These are phyloP conservation scores for Agonopterix arenella DNA, from an alignment of 2,888 invertebrate genomes.

Conservation along the genomic window DNA sequence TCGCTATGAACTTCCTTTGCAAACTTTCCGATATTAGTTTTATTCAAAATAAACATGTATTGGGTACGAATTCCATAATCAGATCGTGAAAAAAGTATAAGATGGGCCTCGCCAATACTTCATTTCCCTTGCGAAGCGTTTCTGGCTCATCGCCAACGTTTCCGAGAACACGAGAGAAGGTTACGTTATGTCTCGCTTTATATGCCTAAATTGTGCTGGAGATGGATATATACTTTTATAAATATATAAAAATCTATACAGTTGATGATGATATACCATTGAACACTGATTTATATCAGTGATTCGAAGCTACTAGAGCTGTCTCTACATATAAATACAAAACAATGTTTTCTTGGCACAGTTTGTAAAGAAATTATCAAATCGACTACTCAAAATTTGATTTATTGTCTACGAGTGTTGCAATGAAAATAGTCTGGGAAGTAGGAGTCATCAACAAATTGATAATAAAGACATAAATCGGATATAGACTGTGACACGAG, in stretches of 20 bases:
- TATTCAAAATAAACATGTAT: conserved; percentile 52
- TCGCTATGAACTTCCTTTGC: background rate
- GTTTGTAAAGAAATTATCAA: background rate
- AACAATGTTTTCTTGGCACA: background rate
- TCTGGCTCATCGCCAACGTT: conserved; percentile 61
- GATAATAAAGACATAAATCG: too few relatives aligned
- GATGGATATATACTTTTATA: conserved; percentile 24
- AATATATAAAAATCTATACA: conserved; percentile 29
- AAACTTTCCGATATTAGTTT: conserved; percentile 10
- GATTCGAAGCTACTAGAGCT: too few relatives aligned
- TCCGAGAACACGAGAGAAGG: conserved; percentile 72
- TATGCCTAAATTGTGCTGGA: conserved; percentile 69
- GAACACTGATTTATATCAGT: too few relatives aligned
- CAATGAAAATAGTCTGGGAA: too few relatives aligned
- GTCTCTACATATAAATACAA: too few relatives aligned
- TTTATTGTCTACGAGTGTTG: too few relatives aligned
- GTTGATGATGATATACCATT: too few relatives aligned
- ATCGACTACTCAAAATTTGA: background rate
- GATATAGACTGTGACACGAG: conserved; percentile 19
- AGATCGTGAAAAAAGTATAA: conserved; percentile 56
- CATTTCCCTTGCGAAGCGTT: conserved; percentile 59
- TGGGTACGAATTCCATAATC: conserved; percentile 60
- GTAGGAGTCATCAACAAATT: too few relatives aligned
- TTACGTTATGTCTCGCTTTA: conserved; percentile 73
- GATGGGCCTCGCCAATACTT: conserved; percentile 62